These are phyloP conservation scores for Ceuthmochares aereus DNA, from an alignment of 2,113 vertebrate genomes.

Conservation along the genomic window DNA sequence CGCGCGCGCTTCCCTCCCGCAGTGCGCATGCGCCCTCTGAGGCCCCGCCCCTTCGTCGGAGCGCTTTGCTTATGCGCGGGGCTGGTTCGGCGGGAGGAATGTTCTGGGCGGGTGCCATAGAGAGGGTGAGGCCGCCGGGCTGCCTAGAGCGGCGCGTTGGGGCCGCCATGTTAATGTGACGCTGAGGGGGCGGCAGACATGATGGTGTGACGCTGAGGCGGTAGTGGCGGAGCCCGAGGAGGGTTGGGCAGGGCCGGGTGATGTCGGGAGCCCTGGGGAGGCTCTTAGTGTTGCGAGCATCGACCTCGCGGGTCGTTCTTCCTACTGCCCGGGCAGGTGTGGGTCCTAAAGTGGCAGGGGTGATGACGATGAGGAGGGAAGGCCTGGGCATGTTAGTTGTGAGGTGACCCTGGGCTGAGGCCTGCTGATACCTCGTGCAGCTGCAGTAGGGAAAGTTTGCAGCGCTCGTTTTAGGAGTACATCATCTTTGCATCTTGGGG, in stretches of 20 bases:
- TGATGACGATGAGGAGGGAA: background rate
- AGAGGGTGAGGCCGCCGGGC: background rate
- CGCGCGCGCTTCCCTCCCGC: rapidly evolving
- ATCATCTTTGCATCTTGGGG: no score
- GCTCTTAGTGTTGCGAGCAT: background rate
- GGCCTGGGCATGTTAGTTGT: rapidly evolving
- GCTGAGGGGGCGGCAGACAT: background rate
- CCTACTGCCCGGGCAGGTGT: background rate
- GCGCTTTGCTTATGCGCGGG: background rate
- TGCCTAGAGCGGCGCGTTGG: background rate
- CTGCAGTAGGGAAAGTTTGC: rapidly evolving
- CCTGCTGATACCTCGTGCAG: background rate
- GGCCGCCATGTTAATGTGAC: background rate
- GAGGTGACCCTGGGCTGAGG: background rate
- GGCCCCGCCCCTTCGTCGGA: background rate
- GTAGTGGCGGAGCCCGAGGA: rapidly evolving
- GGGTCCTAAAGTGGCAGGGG: background rate
- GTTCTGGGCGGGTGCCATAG: background rate
- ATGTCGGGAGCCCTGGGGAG: background rate
- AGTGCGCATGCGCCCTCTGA: background rate
- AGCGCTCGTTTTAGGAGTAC: rapidly evolving
- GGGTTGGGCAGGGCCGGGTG: rapidly evolving
- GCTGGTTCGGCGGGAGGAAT: background rate
- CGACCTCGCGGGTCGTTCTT: background rate
- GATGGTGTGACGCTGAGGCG: rapidly evolving